Evolutionary conservation across 37 sponge, comb jelly and placozoan species (phyloP).

Genomic region (Crambe crambe): DNA sequence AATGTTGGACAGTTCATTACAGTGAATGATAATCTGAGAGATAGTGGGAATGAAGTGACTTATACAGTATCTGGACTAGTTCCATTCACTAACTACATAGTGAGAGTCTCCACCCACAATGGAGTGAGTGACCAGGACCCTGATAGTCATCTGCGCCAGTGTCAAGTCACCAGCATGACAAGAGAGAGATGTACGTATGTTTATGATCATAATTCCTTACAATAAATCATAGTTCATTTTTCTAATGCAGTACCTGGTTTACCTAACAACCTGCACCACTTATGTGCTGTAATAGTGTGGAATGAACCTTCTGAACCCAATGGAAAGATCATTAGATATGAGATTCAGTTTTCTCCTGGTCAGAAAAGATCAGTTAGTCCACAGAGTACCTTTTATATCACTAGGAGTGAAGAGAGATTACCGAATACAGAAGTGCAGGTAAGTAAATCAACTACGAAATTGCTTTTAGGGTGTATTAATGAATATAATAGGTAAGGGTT

Average conservation of each 20-base stretch:
- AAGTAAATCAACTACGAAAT: too few relatives aligned
- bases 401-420: not conserved
- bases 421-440: not conserved
- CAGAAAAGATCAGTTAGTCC: not conserved
- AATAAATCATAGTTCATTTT: not conserved
- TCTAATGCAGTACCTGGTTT: not conserved
- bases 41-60: not conserved
- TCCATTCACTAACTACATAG: not conserved
- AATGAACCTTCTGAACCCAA: slow-evolving; percentile 55
- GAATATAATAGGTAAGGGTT: not conserved
- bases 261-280: not conserved
- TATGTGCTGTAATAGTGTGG: slow-evolving; percentile 31
- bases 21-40: not conserved
- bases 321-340: slow-evolving; percentile 55
- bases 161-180: not conserved
- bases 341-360: not conserved
- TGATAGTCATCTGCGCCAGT: not conserved
- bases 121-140: slow-evolving; percentile 23
- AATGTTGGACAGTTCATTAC: not conserved
- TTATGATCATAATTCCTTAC: not conserved
- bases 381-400: too few relatives aligned
- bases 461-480: too few relatives aligned
- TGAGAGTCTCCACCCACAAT: slow-evolving; percentile 20
- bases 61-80: not conserved
- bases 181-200: not conserved